Evolutionary conservation across 2,797 vertebrate genomes (phyloP).

Genomic region (Pelobates cultripes): DNA sequence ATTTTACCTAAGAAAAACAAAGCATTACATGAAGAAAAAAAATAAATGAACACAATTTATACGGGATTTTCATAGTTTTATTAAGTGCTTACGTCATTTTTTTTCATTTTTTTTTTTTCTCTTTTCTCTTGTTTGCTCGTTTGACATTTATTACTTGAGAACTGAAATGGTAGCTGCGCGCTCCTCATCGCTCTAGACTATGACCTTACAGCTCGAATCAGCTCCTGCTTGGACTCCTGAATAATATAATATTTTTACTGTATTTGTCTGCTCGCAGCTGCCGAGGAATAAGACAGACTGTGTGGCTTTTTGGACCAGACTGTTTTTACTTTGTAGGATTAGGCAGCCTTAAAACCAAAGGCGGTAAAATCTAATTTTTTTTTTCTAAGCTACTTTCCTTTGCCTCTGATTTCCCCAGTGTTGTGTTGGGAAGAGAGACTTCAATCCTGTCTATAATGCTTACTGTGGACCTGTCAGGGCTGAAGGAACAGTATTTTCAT

Average conservation of each 20-base stretch:
- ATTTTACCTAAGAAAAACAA: too few relatives aligned
- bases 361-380: background rate
- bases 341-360: background rate
- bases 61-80: too few relatives aligned
- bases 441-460: background rate
- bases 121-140: too few relatives aligned
- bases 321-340: slow-evolving; percentile 5
- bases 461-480: background rate
- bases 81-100: too few relatives aligned
- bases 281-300: background rate
- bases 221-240: background rate
- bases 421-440: background rate
- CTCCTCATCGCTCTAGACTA: too few relatives aligned
- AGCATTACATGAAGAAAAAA: too few relatives aligned
- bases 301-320: background rate
- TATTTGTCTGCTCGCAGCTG: background rate
- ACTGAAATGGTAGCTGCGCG: too few relatives aligned
- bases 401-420: background rate
- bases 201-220: background rate
- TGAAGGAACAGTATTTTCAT: background rate
- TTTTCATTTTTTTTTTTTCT: too few relatives aligned
- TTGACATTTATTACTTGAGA: too few relatives aligned
- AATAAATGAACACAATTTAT: too few relatives aligned
- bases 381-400: background rate
- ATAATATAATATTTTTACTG: background rate